Conservation (phyloP, 2,888 invertebrate genomes). For the Phrixothrix hirtus region DNA sequence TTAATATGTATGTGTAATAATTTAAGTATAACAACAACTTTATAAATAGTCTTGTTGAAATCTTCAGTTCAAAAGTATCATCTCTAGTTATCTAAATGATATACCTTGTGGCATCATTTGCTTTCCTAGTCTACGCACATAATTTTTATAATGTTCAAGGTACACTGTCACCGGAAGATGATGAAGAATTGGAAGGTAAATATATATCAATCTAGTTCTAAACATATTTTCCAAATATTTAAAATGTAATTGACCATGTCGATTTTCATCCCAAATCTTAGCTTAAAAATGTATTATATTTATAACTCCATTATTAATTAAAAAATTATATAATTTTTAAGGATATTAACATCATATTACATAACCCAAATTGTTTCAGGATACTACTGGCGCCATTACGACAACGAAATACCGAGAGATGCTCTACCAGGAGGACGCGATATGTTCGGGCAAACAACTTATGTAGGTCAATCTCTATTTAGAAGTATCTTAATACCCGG, state of each 20-base stretch:
- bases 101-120: background rate
- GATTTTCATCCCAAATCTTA: no score
- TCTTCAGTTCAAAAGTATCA: background rate
- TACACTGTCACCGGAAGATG: background rate
- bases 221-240: background rate
- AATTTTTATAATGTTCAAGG: background rate
- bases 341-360: no score
- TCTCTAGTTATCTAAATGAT: no score
- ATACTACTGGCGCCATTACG: constrained; percentile 16
- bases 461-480: constrained; percentile 9
- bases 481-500: constrained; percentile 8
- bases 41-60: background rate
- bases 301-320: no score
- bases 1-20: background rate
- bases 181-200: constrained; percentile 3
- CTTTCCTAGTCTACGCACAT: background rate
- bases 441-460: constrained; percentile 5
- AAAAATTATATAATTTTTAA: no score
- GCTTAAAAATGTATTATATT: no score
- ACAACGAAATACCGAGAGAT: constrained; percentile 6
- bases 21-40: background rate
- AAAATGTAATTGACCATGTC: no score
- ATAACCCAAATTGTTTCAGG: no score
- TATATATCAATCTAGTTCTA: background rate
- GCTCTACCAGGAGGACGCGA: constrained; percentile 9